phyloP scores from a whole-genome alignment of 2,113 vertebrate species.

The Struthio camelus region DNA sequence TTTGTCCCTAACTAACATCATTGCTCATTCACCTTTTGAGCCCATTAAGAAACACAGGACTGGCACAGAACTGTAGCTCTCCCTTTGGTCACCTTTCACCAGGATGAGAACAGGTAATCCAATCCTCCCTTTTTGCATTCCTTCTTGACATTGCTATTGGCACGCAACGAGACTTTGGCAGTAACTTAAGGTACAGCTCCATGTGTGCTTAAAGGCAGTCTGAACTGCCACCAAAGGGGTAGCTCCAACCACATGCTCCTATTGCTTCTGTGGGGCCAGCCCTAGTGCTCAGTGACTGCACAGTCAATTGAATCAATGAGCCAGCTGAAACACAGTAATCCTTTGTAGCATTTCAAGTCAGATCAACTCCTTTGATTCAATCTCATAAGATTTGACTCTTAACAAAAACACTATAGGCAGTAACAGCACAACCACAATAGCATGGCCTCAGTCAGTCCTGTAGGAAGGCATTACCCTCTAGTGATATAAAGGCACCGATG shows the following conservation, averaged over 20 bases:
- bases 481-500: background rate
- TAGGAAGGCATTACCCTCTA: background rate
- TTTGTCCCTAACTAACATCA: background rate
- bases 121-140: background rate
- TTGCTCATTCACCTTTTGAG: background rate
- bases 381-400: background rate
- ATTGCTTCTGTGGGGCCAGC: accelerated
- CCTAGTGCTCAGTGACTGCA: accelerated
- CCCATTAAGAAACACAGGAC: background rate
- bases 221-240: background rate
- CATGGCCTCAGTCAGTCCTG: background rate
- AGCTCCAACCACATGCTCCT: background rate
- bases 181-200: background rate
- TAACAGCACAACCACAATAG: background rate
- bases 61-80: background rate
- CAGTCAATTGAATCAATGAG: background rate
- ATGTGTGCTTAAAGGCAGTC: background rate
- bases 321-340: background rate
- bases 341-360: background rate
- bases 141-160: background rate
- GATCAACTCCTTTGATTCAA: accelerated
- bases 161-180: background rate
- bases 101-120: background rate
- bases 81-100: accelerated
- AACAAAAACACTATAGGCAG: accelerated